These are phyloP conservation scores for Cinclus cinclus DNA, from an alignment of 2,113 vertebrate genomes.

Conservation along the genomic window DNA sequence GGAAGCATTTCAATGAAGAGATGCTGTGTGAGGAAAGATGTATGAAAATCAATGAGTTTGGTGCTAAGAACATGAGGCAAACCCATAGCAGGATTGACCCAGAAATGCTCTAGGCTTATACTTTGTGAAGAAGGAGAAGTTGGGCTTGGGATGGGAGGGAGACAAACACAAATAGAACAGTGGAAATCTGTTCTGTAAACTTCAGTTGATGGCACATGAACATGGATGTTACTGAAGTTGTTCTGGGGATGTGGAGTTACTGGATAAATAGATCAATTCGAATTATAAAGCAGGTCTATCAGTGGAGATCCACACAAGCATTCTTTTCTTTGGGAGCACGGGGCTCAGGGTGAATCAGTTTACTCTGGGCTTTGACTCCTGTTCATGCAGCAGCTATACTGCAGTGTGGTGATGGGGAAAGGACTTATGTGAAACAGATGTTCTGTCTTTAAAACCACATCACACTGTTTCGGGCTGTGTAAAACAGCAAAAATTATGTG, in stretches of 20 bases:
- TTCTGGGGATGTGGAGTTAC: neutral
- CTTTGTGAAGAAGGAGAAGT: neutral
- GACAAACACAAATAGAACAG: neutral
- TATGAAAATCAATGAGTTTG: slow-evolving; percentile 19
- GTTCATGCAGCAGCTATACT: neutral
- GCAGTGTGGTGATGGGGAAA: rapidly evolving
- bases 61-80: neutral
- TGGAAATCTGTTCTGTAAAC: neutral
- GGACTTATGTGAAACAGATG: neutral
- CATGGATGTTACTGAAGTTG: neutral
- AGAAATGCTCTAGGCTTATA: neutral
- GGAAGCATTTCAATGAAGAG: slow-evolving; percentile 10
- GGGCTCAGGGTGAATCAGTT: neutral
- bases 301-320: neutral
- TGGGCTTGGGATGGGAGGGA: neutral
- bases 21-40: neutral
- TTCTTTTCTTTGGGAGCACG: neutral
- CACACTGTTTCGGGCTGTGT: neutral
- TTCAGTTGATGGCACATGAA: neutral
- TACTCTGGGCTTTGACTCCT: neutral
- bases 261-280: neutral
- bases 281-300: neutral
- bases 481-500: neutral
- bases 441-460: neutral
- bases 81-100: neutral